Evolutionary conservation across 1,140 invertebrate genomes (phyloP), one percentile per base, ranked within the genome.

Genomic region (Pissodes strobi): DNA sequence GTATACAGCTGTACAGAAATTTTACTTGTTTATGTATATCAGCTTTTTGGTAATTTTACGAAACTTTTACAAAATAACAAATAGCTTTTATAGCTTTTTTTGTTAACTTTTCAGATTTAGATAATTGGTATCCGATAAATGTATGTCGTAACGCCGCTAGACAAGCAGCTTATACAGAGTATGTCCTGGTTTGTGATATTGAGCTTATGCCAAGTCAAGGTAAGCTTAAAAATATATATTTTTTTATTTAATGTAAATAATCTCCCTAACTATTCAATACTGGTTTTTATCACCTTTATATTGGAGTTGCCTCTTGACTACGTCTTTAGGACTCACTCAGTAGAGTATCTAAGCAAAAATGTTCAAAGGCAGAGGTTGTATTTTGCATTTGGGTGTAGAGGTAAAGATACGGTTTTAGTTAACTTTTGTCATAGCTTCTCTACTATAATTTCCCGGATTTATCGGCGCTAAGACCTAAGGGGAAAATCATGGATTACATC

Each of bases 121-220:
- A 37, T 18, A 59, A 46, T 43, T 65, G 63, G 12, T 92, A 91
- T 79, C 90, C 90, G 0, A 87, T 92, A 63, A 91, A 92, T 69
- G 87, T 91, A 0, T 88, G 84, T 1, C 82, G 90, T 68, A 90
- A 90, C 67, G 84, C 85, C 1, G 89, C 89, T 0, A 80, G 87
- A 60, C 80, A 79, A 39, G 81, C 83, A 12, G 83, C 87, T 1
- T 76, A 73, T 22, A 88, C 88, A 8, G 77, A 82, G 53, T 85
- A 87, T 72, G 85, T 92, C 51, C 77, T 93, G 69, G 90, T 90
- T 0, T 87, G 87, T 4, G 90, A 92, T 74, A 86, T 91, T 59
- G 89, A 92, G 75, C 80, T 92, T 53, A 81, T 90, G 46, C 88
- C 88, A 0, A 90, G 88, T 69, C 78, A 83, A 25, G 81, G 57